These are phyloP conservation scores for Montipora capricornis DNA, from an alignment of 64 coral and sea anemone species.

Conservation along the genomic window DNA sequence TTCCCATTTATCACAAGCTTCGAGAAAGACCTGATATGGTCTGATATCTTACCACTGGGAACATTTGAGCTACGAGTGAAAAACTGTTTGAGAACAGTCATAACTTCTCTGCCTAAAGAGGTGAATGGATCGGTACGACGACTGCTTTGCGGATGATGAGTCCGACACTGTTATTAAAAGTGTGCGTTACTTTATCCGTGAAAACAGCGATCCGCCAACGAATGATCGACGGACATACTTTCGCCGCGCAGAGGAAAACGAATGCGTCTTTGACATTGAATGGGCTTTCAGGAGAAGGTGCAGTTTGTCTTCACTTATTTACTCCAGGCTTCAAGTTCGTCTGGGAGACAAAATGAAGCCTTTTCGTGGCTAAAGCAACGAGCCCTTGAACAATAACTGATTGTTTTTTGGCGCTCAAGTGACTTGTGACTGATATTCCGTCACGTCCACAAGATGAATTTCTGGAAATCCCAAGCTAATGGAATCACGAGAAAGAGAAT, in stretches of 20 bases:
- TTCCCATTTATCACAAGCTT: background rate
- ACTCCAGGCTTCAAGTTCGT: constrained; percentile 34
- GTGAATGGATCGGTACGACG: constrained; percentile 19
- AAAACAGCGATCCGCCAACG: background rate
- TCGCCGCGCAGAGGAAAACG: constrained; percentile 15
- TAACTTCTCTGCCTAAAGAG: too few relatives aligned
- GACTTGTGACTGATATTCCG: background rate
- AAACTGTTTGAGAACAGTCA: background rate
- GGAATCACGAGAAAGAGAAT: background rate
- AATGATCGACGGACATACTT: background rate
- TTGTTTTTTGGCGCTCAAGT: background rate
- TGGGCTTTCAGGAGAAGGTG: constrained; percentile 55
- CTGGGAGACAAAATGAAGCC: constrained; percentile 44
- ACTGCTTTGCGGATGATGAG: constrained; percentile 72
- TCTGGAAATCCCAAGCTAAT: background rate
- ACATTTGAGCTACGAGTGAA: background rate
- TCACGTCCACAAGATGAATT: background rate
- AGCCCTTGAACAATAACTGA: background rate
- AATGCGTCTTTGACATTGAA: constrained; percentile 65
- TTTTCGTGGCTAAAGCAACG: background rate
- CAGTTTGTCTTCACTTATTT: constrained; percentile 52
- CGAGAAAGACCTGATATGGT: background rate
- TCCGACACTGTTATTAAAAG: constrained; percentile 18
- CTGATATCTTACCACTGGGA: background rate
- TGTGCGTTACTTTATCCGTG: background rate